Conservation (phyloP, 1,140 invertebrate species). For the Drosophila teissieri region DNA sequence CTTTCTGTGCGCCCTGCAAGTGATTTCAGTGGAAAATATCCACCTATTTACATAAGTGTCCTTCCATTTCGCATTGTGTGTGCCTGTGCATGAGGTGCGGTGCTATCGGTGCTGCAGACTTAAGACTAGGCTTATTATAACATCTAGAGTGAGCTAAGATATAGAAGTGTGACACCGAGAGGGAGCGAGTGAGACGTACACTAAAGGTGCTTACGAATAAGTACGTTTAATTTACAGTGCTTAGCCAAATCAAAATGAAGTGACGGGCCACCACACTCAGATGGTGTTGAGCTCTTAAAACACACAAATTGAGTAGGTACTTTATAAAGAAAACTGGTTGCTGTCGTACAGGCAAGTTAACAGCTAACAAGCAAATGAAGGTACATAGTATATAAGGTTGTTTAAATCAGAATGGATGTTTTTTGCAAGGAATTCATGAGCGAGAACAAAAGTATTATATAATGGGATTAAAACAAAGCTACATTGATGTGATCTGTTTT, state of each 20-base stretch:
- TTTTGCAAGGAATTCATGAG: neutral
- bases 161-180: neutral
- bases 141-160: slow-evolving; percentile 16
- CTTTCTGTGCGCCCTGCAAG: neutral
- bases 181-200: slow-evolving; percentile 51
- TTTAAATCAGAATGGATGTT: slow-evolving; percentile 2
- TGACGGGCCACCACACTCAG: slow-evolving; percentile 41
- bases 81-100: slow-evolving; percentile 44
- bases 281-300: slow-evolving; percentile 42
- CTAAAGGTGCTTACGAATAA: slow-evolving; percentile 72
- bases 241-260: slow-evolving; percentile 62
- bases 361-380: slow-evolving; percentile 68
- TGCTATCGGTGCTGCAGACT: slow-evolving; percentile 55
- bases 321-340: slow-evolving; percentile 54
- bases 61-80: slow-evolving; percentile 8
- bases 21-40: neutral
- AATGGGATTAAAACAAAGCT: too few relatives aligned
- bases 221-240: slow-evolving; percentile 72
- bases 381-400: slow-evolving; percentile 3
- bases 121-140: slow-evolving; percentile 65
- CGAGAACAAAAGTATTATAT: too few relatives aligned
- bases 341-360: slow-evolving; percentile 62
- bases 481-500: neutral
- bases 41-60: slow-evolving; percentile 3
- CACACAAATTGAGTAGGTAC: slow-evolving; percentile 47